These are phyloP conservation scores for Diarsia rubi DNA, from an alignment of 2,888 invertebrate genomes.

Conservation along the genomic window DNA sequence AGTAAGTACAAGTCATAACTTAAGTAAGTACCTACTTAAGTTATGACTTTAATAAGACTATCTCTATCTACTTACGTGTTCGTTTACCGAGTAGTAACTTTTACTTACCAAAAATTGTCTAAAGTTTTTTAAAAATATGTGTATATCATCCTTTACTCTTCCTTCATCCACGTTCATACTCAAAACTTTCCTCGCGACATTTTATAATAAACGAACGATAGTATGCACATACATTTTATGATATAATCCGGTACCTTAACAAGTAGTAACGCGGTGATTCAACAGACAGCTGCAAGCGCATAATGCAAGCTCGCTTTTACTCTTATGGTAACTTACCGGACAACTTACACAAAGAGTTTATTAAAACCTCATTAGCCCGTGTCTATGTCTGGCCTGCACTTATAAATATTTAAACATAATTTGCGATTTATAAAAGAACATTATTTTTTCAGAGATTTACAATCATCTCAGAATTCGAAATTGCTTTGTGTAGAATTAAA, in stretches of 20 bases:
- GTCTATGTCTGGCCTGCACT: constrained; percentile 39
- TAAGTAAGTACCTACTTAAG: too few species aligned
- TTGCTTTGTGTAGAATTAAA: constrained; percentile 49
- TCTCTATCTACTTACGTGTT: too few species aligned
- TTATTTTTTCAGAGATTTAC: constrained; percentile 35
- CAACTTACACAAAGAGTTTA: constrained; percentile 64
- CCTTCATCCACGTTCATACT: too few species aligned
- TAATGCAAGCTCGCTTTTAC: constrained; percentile 58
- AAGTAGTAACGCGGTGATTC: constrained; percentile 63
- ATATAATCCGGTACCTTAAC: constrained; percentile 38
- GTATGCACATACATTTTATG: constrained; percentile 29
- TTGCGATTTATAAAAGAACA: constrained; percentile 21
- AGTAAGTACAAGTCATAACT: too few species aligned
- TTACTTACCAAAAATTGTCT: too few species aligned
- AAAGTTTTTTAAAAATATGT: too few species aligned
- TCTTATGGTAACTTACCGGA: constrained; percentile 68
- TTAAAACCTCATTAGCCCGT: constrained; percentile 63
- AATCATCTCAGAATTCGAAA: constrained; percentile 23
- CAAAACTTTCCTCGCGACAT: too few species aligned
- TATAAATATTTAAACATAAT: constrained; percentile 52
- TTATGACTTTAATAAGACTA: too few species aligned
- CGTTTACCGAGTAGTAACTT: too few species aligned
- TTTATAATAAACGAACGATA: background rate
- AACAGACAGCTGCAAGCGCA: constrained; percentile 64
- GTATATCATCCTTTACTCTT: too few species aligned